These are phyloP conservation scores for Pteronotus mesoamericanus DNA, from an alignment of 2,797 vertebrate genomes.

Conservation along the genomic window DNA sequence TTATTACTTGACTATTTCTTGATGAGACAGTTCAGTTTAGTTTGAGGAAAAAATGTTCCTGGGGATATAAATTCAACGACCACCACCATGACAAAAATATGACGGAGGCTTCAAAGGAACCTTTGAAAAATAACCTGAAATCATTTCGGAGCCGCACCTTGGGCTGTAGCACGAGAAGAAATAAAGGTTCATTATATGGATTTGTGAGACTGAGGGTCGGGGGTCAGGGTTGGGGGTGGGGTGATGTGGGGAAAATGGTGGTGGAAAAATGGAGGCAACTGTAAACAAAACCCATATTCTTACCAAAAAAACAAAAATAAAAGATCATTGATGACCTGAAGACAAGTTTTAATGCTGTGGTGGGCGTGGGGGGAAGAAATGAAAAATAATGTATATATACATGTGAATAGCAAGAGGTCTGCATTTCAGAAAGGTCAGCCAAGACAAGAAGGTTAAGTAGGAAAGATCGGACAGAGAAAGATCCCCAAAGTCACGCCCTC, in stretches of 20 bases:
- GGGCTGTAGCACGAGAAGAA: neutral
- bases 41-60: neutral
- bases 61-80: neutral
- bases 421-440: neutral
- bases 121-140: slow-evolving; percentile 29
- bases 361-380: too few relatives aligned
- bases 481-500: neutral
- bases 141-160: neutral
- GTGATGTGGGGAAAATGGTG: too few relatives aligned
- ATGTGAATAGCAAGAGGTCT: neutral
- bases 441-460: neutral
- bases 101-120: neutral
- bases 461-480: neutral
- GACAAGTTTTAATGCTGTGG: too few relatives aligned
- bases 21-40: neutral
- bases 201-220: too few relatives aligned
- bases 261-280: too few relatives aligned
- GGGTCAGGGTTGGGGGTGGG: too few relatives aligned
- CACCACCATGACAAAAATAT: neutral
- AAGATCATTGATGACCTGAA: too few relatives aligned
- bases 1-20: neutral
- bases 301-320: too few relatives aligned
- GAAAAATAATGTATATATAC: neutral
- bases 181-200: neutral
- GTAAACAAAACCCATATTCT: too few relatives aligned